Evolutionary conservation across 1,140 invertebrate genomes (phyloP), one percentile per base, ranked within the genome.

Genomic region (Cepaea nemoralis): DNA sequence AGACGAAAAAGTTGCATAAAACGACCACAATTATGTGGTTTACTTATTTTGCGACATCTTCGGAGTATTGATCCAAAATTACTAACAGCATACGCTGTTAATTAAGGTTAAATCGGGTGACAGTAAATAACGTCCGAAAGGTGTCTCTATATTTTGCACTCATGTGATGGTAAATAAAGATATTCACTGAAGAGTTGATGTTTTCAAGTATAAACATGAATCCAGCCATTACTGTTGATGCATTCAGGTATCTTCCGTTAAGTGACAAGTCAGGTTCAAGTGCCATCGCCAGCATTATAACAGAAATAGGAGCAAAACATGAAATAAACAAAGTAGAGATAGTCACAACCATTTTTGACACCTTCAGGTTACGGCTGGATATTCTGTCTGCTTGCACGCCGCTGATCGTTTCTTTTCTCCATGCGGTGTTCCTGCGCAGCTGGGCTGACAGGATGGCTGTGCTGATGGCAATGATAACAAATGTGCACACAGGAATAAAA

Each of bases 281-380:
- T 59, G 14, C 55, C 55, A 59, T 5, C 8, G 3, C 8, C 22
- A 59, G n/a, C 55, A 59, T 59, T 12, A 59, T 14, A n/a, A 24
- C n/a, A n/a, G 10, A 14, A n/a, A 59, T 6, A 59, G 27, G 37
- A 59, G 35, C 16, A 42, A 45, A 73, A 33, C 40, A 40, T 8
- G 27, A 40, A 73, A 39, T 40, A 73, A 48, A 48, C n/a, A n/a
- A n/a, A n/a, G n/a, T n/a, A n/a, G n/a, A n/a, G n/a, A n/a, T n/a
- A n/a, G n/a, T 73, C 12, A 63, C 55, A 42, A 76, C 74, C 74
- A 76, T 76, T 19, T 59, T 50, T 1, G 74, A 48, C 3, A 76
- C 48, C 35, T 76, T 76, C 48, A 40, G 45, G 37, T 59, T 45
- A 5, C 74, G 74, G 16, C 19, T 31, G 3, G 48, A 31, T 1